phyloP scores from a whole-genome alignment of 2,888 invertebrate genomes.

The Heliconius aoede region DNA sequence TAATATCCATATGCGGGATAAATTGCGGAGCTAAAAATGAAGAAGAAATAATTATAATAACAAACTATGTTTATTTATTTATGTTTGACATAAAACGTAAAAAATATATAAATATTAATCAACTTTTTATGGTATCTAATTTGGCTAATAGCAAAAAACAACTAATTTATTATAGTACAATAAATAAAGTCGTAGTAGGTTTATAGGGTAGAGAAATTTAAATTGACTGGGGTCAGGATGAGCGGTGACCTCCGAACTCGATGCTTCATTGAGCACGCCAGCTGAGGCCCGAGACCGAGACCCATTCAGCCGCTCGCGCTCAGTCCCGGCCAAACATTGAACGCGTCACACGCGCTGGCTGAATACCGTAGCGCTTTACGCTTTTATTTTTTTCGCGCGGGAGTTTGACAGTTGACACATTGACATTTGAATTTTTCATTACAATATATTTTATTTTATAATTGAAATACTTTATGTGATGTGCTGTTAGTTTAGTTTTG shows the following conservation, averaged over 20 bases:
- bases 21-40: not conserved
- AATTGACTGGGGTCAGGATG: constrained; percentile 69
- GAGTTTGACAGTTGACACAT: constrained; percentile 65
- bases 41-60: not conserved
- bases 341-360: constrained; percentile 79
- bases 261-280: constrained; percentile 81
- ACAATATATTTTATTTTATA: constrained; percentile 25
- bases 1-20: not conserved
- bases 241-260: constrained; percentile 79
- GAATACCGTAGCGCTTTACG: constrained; percentile 62
- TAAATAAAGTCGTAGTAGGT: constrained; percentile 36
- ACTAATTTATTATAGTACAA: not conserved
- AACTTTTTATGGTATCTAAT: not conserved
- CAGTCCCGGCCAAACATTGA: constrained; percentile 79
- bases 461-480: constrained; percentile 60
- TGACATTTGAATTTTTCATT: constrained; percentile 42
- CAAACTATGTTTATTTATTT: not conserved
- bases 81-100: too few relatives aligned
- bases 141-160: not conserved
- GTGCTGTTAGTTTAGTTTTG: constrained; percentile 71
- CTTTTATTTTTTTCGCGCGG: constrained; percentile 66
- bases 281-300: constrained; percentile 69
- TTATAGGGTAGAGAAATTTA: constrained; percentile 47
- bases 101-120: not conserved
- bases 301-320: constrained; percentile 71